These are phyloP conservation scores for Peromyscus melanophrys DNA, from an alignment of 2,797 vertebrate genomes.

Conservation along the genomic window DNA sequence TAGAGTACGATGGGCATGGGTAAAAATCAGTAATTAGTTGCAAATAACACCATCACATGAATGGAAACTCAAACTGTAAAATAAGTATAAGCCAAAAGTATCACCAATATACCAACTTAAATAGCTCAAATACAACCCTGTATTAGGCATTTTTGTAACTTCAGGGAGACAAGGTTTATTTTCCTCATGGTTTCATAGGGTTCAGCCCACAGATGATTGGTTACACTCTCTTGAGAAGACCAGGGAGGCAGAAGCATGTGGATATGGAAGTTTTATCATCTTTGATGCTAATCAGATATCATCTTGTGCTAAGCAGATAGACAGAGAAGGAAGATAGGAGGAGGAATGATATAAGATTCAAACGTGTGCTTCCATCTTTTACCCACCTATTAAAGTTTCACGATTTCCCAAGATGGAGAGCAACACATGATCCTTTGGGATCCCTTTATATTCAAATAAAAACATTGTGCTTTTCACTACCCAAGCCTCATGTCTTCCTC, in stretches of 20 bases:
- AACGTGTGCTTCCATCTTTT: neutral
- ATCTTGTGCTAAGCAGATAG: neutral
- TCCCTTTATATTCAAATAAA: neutral
- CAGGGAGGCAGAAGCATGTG: neutral
- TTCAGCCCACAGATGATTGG: neutral
- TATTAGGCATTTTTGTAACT: neutral
- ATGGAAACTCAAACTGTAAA: conserved; percentile 3
- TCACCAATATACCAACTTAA: conserved; percentile 8
- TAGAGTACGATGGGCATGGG: neutral
- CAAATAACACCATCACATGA: neutral
- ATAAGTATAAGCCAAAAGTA: neutral
- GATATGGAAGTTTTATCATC: neutral
- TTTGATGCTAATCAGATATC: no score
- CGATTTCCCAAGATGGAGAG: neutral
- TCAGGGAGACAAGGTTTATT: neutral
- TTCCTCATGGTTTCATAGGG: neutral
- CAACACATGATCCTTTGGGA: neutral
- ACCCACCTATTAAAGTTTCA: neutral
- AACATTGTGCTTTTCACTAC: neutral
- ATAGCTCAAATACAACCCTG: neutral
- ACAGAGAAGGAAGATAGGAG: neutral
- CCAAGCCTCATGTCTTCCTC: neutral
- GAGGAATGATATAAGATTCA: neutral
- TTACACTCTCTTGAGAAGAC: neutral
- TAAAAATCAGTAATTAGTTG: conserved; percentile 33